Percentiles rank a stretch among this genome's conserved stretches.
phyloP scores from a whole-genome alignment of 2,888 invertebrate species.

The Nemurella pictetii region DNA sequence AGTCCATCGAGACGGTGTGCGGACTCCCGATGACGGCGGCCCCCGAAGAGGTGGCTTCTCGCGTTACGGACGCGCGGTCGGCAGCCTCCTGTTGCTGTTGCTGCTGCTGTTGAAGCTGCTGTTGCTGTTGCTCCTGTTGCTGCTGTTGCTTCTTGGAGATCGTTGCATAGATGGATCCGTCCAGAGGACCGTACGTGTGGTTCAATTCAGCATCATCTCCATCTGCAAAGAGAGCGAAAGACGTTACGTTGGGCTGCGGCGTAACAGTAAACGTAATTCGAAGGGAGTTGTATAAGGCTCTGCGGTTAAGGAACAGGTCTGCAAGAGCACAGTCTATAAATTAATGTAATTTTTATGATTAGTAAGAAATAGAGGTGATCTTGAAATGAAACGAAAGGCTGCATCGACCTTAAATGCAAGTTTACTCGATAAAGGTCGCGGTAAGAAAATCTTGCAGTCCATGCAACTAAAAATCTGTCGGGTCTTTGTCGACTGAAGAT shows the following conservation, averaged over 20 bases:
- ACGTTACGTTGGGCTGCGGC: not conserved
- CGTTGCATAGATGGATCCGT: conserved; percentile 86
- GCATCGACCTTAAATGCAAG: not conserved
- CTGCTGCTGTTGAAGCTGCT: conserved; percentile 46
- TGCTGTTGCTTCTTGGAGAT: conserved; percentile 51
- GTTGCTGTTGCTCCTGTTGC: conserved; percentile 55
- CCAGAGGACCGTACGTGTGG: conserved; percentile 82
- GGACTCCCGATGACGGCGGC: conserved; percentile 64
- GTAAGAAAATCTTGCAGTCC: not conserved
- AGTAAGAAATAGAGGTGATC: not conserved
- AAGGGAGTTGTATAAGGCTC: not conserved
- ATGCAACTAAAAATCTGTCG: not conserved
- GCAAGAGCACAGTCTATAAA: not conserved
- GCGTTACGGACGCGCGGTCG: conserved; percentile 24
- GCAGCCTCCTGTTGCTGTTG: conserved; percentile 46
- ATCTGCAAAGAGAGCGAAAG: conserved; percentile 3
- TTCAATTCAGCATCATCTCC: conserved; percentile 47
- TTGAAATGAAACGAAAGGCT: not conserved
- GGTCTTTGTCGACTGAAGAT: not conserved
- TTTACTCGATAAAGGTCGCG: not conserved
- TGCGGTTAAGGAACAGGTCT: not conserved
- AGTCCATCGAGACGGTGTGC: conserved; percentile 87
- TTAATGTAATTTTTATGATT: not conserved
- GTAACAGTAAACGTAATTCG: conserved; percentile 8
- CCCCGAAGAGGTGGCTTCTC: conserved; percentile 39